Evolutionary conservation across 2,888 invertebrate species (phyloP).

Genomic region (Chloroclystis v-ata): DNA sequence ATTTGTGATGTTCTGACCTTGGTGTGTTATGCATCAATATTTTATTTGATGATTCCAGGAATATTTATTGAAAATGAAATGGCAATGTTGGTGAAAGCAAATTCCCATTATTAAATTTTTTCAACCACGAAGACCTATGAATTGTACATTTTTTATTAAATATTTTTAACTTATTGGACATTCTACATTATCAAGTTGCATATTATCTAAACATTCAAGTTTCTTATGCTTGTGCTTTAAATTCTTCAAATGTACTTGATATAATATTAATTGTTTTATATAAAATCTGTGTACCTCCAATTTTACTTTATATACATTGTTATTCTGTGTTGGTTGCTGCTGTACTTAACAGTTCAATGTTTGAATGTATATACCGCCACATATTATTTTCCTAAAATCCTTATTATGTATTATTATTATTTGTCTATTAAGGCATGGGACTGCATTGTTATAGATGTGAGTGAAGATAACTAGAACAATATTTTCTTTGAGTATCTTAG

Average conservation of each 20-base stretch:
- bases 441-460: slow-evolving; percentile 20
- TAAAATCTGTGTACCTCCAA: not conserved
- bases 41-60: slow-evolving; percentile 61
- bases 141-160: slow-evolving; percentile 10
- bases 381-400: slow-evolving; percentile 12
- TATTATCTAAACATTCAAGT: slow-evolving; percentile 12
- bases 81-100: slow-evolving; percentile 29
- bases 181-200: slow-evolving; percentile 17
- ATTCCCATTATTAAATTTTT: slow-evolving; percentile 2
- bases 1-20: slow-evolving; percentile 58
- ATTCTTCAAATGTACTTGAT: slow-evolving; percentile 13
- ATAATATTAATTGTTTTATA: slow-evolving; percentile 10
- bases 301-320: not conserved
- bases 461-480: slow-evolving; percentile 20
- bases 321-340: not conserved
- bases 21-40: slow-evolving; percentile 63
- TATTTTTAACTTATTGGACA: slow-evolving; percentile 10
- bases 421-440: slow-evolving; percentile 19
- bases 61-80: slow-evolving; percentile 54
- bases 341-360: slow-evolving; percentile 5
- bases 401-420: slow-evolving; percentile 4
- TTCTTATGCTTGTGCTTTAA: slow-evolving; percentile 14
- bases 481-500: slow-evolving; percentile 23
- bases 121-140: too few relatives aligned
- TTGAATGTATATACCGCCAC: slow-evolving; percentile 6